Percentiles rank a stretch among this genome's conserved stretches.
phyloP scores from a whole-genome alignment of 2,888 invertebrate genomes.

The Laspeyria flexula region DNA sequence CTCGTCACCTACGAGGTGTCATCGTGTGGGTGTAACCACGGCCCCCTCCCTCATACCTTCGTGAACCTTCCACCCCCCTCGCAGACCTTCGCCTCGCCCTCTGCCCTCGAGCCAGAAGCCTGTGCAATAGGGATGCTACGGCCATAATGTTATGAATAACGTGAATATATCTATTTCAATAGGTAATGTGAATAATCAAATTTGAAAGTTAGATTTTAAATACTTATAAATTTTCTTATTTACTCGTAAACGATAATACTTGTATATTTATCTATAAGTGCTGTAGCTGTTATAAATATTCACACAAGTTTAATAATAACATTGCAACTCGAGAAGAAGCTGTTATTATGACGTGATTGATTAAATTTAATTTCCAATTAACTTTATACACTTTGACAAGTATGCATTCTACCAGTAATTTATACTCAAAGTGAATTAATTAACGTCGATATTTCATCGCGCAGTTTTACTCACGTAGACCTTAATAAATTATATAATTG shows the following conservation, averaged over 20 bases:
- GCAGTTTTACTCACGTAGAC: conserved; percentile 12
- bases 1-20: conserved; percentile 47
- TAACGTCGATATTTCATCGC: conserved; percentile 32
- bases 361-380: conserved; percentile 19
- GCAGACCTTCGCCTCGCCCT: conserved; percentile 31
- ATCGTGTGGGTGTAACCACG: conserved; percentile 63
- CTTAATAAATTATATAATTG: conserved; percentile 22
- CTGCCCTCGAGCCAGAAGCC: conserved; percentile 28
- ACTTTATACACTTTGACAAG: conserved; percentile 8
- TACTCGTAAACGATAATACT: neutral
- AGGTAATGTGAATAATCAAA: too few relatives aligned
- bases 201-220: too few relatives aligned
- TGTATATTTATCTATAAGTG: conserved; percentile 14
- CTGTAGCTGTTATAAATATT: neutral
- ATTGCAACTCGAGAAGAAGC: neutral
- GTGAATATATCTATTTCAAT: too few relatives aligned
- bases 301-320: neutral
- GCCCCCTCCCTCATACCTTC: conserved; percentile 25
- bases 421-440: conserved; percentile 24
- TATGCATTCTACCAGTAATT: conserved; percentile 12
- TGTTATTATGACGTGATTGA: conserved; percentile 1
- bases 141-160: conserved; percentile 13
- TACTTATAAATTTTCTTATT: too few relatives aligned
- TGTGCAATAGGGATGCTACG: conserved; percentile 21
- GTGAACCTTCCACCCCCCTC: conserved; percentile 15